Evolutionary conservation across 2,113 vertebrate genomes (phyloP), one percentile per base, ranked within the genome.

Genomic region (Cebus imitator): DNA sequence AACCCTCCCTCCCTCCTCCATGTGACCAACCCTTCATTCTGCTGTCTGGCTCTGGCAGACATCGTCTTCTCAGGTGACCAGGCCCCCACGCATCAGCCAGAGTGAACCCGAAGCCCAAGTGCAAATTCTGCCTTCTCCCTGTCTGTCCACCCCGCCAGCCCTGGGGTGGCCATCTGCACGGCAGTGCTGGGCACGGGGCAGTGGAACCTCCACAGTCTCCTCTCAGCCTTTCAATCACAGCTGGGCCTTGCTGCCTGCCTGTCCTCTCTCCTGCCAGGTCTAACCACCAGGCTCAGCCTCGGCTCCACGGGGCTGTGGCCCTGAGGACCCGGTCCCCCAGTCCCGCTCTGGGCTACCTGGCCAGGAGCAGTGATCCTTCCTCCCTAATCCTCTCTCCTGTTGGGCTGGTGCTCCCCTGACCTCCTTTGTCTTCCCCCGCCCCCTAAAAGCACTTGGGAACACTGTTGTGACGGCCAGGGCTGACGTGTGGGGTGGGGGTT

Each of bases 91-190:
- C 18, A 23, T 40, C 9, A 4, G 37, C 66, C 68, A 37, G 68
- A 50, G 17, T 21, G 37, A 66, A 32, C 25, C 5, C 16, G 8
- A 13, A 32, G 43, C 32, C 23, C 61, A 17, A 13, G 18, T 13
- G 45, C 37, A 32, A 25, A 37, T 20, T 35, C n/a, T 21, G 11
- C 5, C 79, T 58, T 52, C 37, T 21, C 12, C 72, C 50, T 23
- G 5, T 2, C 32, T 3, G 6, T 43, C 30, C 10, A 2, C 76
- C 85, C 37, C 5, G n/a, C 43, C 6, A 6, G 80, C 30, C 35
- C n/a, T 0, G 66, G 40, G 17, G 9, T 0, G 14, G 81, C 8
- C 4, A 0, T 18, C 43, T 37, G 7, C 2, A 2, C 0, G 9
- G 57, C 2, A n/a, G 37, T 25, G 52, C 61, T 5, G 5, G 27